Conservation (phyloP, 2,797 vertebrate species). For the Sphaeramia orbicularis region DNA sequence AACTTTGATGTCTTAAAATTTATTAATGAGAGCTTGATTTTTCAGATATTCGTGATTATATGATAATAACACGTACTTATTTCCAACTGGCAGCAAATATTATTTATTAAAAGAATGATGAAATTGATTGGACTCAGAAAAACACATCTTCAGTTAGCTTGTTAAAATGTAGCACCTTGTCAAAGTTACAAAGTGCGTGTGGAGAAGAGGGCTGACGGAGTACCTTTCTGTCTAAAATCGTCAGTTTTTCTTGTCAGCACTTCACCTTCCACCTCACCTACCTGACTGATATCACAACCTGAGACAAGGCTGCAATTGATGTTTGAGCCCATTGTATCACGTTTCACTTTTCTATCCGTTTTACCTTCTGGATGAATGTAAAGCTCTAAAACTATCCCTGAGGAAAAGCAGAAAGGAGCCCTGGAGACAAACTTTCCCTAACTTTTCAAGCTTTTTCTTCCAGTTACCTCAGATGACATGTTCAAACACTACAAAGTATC, state of each 20-base stretch:
- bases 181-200: constrained; percentile 8
- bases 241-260: constrained; percentile 31
- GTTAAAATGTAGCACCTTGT: constrained; percentile 41
- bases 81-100: no score
- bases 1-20: no score
- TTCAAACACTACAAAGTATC: constrained; percentile 10
- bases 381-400: constrained; percentile 10
- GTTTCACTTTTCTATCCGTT: constrained; percentile 23
- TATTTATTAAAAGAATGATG: no score
- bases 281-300: constrained; percentile 34
- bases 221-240: constrained; percentile 18
- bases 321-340: constrained; percentile 8
- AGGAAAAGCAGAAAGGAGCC: constrained; percentile 9
- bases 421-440: constrained; percentile 20
- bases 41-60: no score
- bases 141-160: constrained; percentile 6
- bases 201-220: constrained; percentile 8
- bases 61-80: no score
- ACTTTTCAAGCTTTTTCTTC: constrained; percentile 16
- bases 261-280: constrained; percentile 39
- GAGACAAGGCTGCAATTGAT: constrained; percentile 36
- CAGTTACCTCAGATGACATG: neutral
- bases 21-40: no score
- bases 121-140: constrained; percentile 1
- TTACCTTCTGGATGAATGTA: constrained; percentile 18